These are phyloP conservation scores for Diabrotica balteata DNA, from an alignment of 2,888 invertebrate species.

Conservation along the genomic window DNA sequence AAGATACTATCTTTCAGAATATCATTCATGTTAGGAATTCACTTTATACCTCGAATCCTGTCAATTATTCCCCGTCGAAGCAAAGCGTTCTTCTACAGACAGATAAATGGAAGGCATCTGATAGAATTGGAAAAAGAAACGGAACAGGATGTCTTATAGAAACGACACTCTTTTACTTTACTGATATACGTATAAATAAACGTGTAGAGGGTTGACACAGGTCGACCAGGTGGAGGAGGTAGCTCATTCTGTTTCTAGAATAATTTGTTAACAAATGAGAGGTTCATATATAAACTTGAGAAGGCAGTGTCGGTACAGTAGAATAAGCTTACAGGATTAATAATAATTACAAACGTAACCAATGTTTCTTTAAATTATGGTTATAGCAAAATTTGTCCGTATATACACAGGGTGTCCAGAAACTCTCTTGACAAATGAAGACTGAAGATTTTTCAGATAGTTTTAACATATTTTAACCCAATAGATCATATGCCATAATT, in stretches of 20 bases:
- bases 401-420: no score
- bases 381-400: no score
- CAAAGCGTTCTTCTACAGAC: conserved; percentile 29
- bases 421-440: no score
- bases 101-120: conserved; percentile 39
- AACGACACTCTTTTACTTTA: conserved; percentile 29
- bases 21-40: conserved; percentile 56
- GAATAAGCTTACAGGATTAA: no score
- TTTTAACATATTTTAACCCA: no score
- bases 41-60: conserved; percentile 56
- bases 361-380: no score
- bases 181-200: conserved; percentile 31
- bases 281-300: neutral
- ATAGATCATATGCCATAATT: no score
- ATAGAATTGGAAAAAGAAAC: conserved; percentile 30
- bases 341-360: no score
- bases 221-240: conserved; percentile 6
- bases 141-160: conserved; percentile 31
- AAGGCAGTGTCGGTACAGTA: no score
- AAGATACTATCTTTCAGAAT: conserved; percentile 46
- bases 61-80: conserved; percentile 56
- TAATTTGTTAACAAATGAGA: neutral
- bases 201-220: conserved; percentile 10
- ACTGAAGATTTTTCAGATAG: no score
- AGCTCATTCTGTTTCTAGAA: conserved; percentile 4